A percentile compares a stretch with the other conserved stretches of the same genome.
phyloP scores from a whole-genome alignment of 2,797 vertebrate species.

The Nyctalus aviator region DNA sequence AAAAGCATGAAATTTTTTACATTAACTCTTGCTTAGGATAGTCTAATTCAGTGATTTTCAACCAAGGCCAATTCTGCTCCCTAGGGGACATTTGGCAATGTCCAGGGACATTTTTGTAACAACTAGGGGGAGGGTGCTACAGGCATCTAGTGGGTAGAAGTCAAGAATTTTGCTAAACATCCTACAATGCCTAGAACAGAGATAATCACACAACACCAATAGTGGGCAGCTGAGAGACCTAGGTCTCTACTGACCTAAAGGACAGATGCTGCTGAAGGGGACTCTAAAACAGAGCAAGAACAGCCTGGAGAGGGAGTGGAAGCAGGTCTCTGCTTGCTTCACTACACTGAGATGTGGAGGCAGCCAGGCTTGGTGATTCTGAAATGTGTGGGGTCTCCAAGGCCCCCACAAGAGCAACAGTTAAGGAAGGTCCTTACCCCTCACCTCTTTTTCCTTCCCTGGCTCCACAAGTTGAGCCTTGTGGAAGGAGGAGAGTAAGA shows the following conservation, averaged over 20 bases:
- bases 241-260: not conserved
- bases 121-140: not conserved
- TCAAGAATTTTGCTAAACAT: not conserved
- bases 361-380: not conserved
- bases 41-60: not conserved
- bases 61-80: not conserved
- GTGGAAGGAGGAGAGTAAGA: not conserved
- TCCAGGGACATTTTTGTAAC: not conserved
- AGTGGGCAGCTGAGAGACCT: fast-evolving
- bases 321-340: not conserved
- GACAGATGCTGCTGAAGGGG: not conserved
- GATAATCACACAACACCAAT: fast-evolving
- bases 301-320: too few species aligned
- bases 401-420: too few species aligned
- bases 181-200: too few species aligned
- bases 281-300: not conserved
- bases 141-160: not conserved
- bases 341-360: not conserved
- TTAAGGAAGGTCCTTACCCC: not conserved
- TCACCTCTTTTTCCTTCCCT: too few species aligned
- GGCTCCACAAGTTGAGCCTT: fast-evolving
- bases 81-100: not conserved
- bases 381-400: not conserved
- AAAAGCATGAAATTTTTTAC: not conserved
- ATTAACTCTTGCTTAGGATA: not conserved